Evolutionary conservation across 1,140 invertebrate species (phyloP), one percentile per base, ranked within the genome.

Genomic region (Calephelis nemesis): DNA sequence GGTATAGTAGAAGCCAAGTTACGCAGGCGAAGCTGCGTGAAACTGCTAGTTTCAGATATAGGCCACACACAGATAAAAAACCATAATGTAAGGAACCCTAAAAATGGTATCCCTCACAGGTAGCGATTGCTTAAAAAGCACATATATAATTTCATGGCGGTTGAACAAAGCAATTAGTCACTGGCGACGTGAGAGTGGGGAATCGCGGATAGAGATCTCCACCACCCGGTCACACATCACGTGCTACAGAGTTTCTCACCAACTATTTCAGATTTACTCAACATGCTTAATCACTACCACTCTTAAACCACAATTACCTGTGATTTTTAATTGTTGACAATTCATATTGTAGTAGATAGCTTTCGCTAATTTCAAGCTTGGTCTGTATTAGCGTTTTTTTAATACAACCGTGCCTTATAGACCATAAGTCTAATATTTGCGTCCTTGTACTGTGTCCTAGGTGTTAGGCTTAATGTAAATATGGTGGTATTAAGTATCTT

Each of bases 151-250:
- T 86, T 85, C 77, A 85, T 74, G 84, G 83, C 66, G 71, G 73
- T 65, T 81, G 82, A 78, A 74, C 79, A 77, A 67, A 73, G 79
- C 81, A 85, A 88, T 88, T 88, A 88, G 84, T 85, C 76, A 79
- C 72, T 70, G 68, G 70, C 0, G 75, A 82, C 79, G 83, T 85
- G 82, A 84, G 82, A 80, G 83, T 78, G 72, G 79, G 72, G 73
- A 77, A 78, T 71, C 62, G 52, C 60, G 42, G 82, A 81, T 78
- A 81, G 71, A 74, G 66, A 83, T 84, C 60, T 62, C 12, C 47
- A 9, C 42, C 45, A 30, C 30, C 30, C 30, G 30, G 39, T 68
- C 47, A 62, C 60, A 68, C 67, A 60, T 10, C 67, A 52, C 6
- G 13, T 12, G 65, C 48, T 70, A 47, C 67, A 47, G 45, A 67